phyloP scores from a whole-genome alignment of 2,888 invertebrate species.

The Copidosoma aretas region DNA sequence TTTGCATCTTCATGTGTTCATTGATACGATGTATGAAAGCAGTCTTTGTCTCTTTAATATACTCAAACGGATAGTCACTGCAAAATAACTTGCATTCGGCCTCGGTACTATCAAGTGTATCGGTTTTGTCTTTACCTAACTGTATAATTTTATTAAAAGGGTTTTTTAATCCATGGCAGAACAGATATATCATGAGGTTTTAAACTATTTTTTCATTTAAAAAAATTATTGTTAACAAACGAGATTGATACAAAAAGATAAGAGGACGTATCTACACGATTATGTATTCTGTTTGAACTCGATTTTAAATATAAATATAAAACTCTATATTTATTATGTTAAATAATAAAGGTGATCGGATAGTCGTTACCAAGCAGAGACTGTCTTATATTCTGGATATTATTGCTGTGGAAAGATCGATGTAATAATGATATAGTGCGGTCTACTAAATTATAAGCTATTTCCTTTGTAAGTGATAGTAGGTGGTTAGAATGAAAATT shows the following conservation, averaged over 20 bases:
- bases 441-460: background rate
- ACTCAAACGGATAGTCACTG: conserved; percentile 8
- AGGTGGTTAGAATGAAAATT: conserved; percentile 3
- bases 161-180: background rate
- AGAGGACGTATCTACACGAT: too few relatives aligned
- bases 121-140: conserved; percentile 18
- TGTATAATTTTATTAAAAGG: background rate
- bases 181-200: too few relatives aligned
- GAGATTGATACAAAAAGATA: background rate
- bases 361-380: conserved; percentile 2
- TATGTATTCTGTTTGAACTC: too few relatives aligned
- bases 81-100: conserved; percentile 21
- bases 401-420: background rate
- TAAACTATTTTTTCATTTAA: too few relatives aligned
- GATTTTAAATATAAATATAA: too few relatives aligned
- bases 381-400: background rate
- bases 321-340: background rate
- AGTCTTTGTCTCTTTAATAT: conserved; percentile 28
- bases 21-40: conserved; percentile 9
- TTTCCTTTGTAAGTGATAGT: background rate
- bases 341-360: background rate
- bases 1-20: conserved; percentile 22
- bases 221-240: too few relatives aligned
- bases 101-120: background rate
- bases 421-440: background rate